These are phyloP conservation scores for Hydrolagus colliei DNA, from an alignment of 2,797 vertebrate species.

Conservation along the genomic window DNA sequence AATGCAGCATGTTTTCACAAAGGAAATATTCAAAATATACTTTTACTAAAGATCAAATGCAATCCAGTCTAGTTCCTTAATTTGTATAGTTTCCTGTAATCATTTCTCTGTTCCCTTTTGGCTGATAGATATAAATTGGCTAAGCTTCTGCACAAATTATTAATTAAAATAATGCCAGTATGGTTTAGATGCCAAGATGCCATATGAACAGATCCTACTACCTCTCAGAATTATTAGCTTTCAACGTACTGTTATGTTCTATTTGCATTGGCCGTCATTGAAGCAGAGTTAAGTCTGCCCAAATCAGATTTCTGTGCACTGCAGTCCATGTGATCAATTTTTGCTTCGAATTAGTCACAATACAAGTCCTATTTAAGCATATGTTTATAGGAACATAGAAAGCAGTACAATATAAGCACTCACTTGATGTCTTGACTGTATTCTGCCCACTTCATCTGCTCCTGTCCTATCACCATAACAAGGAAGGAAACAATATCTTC, in stretches of 20 bases:
- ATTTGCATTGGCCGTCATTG: slow-evolving; percentile 4
- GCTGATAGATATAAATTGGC: not conserved
- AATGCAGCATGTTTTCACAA: slow-evolving; percentile 13
- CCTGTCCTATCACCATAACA: not conserved
- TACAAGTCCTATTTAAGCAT: not conserved
- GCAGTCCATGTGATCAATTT: not conserved
- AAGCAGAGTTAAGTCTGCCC: not conserved
- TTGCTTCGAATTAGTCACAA: not conserved
- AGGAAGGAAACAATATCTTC: not conserved
- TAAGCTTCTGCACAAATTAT: not conserved
- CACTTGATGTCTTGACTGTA: not conserved
- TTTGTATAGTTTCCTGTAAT: not conserved
- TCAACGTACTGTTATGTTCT: not conserved
- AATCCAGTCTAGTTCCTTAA: not conserved
- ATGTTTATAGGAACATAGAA: not conserved
- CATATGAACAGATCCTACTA: not conserved
- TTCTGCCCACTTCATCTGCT: not conserved
- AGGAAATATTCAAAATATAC: slow-evolving; percentile 24
- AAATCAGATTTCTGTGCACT: not conserved
- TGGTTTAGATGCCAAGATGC: too few relatives aligned
- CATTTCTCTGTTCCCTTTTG: not conserved
- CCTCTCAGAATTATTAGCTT: not conserved
- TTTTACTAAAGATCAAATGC: slow-evolving; percentile 10
- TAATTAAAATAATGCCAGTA: not conserved
- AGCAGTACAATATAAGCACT: not conserved